Evolutionary conservation across 2,888 invertebrate genomes (phyloP).

Genomic region (Eustalomyia histrio): DNA sequence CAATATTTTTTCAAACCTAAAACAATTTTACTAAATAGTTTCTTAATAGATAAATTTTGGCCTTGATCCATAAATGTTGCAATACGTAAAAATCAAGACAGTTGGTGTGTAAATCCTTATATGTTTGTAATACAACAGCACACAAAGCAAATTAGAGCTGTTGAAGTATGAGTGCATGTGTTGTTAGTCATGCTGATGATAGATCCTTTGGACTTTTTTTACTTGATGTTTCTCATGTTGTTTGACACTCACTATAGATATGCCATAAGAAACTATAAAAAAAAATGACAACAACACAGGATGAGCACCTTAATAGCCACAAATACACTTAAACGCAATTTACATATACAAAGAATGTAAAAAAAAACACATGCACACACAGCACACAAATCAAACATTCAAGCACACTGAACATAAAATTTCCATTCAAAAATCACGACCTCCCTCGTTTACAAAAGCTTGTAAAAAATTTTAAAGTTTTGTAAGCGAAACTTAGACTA

Average conservation of each 20-base stretch:
- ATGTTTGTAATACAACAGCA: no score
- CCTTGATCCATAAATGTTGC: no score
- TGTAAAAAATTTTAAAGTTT: no score
- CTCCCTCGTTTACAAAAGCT: no score
- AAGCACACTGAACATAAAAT: constrained; percentile 1
- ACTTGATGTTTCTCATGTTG: constrained; percentile 24
- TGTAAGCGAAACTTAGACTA: no score
- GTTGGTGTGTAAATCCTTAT: no score
- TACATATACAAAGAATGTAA: constrained; percentile 4
- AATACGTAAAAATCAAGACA: no score
- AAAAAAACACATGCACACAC: constrained; percentile 23
- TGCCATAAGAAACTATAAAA: background rate
- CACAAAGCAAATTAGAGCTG: background rate
- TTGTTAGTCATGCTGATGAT: constrained; percentile 21
- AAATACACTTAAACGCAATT: constrained; percentile 41
- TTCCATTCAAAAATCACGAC: constrained; percentile 33
- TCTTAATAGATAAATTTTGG: no score
- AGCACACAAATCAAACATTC: constrained; percentile 1
- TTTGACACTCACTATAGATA: background rate
- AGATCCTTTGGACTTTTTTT: constrained; percentile 7
- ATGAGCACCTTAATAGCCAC: constrained; percentile 43
- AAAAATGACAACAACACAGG: constrained; percentile 5
- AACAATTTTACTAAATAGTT: no score
- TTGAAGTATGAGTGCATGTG: background rate
- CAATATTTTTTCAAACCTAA: no score